phyloP scores from a whole-genome alignment of 2,888 invertebrate species.

The Thymelicus sylvestris region DNA sequence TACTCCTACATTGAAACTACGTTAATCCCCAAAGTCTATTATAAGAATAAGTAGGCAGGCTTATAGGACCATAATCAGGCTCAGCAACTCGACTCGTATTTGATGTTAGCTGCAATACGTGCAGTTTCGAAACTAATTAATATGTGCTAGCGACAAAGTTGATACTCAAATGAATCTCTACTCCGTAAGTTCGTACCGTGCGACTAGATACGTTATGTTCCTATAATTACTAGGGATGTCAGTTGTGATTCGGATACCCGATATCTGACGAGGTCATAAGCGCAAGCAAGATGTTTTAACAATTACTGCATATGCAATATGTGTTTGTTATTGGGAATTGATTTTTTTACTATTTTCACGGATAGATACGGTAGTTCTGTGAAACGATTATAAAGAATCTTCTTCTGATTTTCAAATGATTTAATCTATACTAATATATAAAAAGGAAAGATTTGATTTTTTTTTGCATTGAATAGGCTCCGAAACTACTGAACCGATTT shows the following conservation, averaged over 20 bases:
- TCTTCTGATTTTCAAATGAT: no score
- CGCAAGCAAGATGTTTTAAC: not conserved
- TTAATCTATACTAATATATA: no score
- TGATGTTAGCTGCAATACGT: constrained; percentile 26
- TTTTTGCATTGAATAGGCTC: no score
- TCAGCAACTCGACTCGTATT: constrained; percentile 1
- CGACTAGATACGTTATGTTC: not conserved
- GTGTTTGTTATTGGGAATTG: no score
- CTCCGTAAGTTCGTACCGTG: constrained; percentile 1
- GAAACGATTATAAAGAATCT: no score
- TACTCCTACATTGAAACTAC: not conserved
- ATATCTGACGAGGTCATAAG: not conserved
- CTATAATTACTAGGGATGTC: constrained; percentile 5
- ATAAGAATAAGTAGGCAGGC: constrained; percentile 2
- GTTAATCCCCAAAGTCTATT: constrained; percentile 8
- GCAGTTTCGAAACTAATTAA: constrained; percentile 27
- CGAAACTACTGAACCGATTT: no score
- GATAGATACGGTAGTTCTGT: no score
- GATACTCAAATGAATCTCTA: not conserved
- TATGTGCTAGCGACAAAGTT: constrained; percentile 17
- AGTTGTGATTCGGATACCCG: not conserved
- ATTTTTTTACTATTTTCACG: no score
- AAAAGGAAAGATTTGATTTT: no score
- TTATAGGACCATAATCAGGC: constrained; percentile 17
- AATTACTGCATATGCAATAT: no score